Base-by-base conservation (phyloP, 2,113 vertebrate species). In the Heptranchias perlo region DNA sequence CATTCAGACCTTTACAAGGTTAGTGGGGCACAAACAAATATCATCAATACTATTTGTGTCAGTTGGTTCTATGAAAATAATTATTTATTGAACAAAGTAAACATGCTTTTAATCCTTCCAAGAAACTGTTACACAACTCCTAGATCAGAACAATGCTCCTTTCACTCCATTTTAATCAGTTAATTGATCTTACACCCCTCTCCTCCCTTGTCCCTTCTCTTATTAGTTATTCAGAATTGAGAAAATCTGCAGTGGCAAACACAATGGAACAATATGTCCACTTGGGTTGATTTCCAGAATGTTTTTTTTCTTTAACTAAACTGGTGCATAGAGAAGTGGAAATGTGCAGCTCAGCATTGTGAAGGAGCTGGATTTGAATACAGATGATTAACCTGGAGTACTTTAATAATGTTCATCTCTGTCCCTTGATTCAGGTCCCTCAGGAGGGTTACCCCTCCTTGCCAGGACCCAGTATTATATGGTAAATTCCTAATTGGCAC, bases 121-220 rank as follows among this genome's bases (percentile, higher is more conserved):
- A 69, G 18, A 69, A 49, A 69, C 44, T 67, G 61, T 10, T 65
- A 23, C 64, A 52, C 65, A 67, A 52, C 47, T 69, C 64, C 65
- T 52, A 95, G 65, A 67, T 69, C 94, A 69, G 65, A 52, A 91
- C 87, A 91, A 95, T 52, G 44, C 47, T 69, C 94, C 94, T 95
- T 95, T 95, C 94, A 73, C 94, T 95, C 25, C 62, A n/a, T 31
- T 95, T 95, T 69, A 95, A 95, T 69, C 94, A 95, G 64, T 95
- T 67, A 95, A 69, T 95, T 95, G 94, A 95, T 95, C 62, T 95
- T 73, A 95, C 65, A 44, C 65, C 25, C 65, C 8, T 13, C 64
- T 39, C 21, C 62, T 16, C 47, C 25, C 64, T 47, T 44, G 6
- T 18, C n/a, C 14, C 89, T n/a, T 64, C 23, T n/a, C 58, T n/a